phyloP scores from a whole-genome alignment of 1,140 invertebrate genomes.

The Paraescarpia echinospica region DNA sequence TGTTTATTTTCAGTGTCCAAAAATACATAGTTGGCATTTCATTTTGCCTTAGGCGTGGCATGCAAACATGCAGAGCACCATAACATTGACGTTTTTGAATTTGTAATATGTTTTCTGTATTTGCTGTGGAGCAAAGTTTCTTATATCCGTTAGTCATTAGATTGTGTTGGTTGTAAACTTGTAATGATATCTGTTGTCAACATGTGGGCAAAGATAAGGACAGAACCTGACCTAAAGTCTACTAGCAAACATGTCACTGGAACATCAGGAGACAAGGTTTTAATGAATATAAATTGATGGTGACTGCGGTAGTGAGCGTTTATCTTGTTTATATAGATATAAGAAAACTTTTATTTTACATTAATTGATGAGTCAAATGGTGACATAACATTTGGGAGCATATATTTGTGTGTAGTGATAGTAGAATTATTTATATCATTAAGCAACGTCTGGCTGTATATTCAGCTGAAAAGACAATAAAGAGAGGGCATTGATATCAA shows the following conservation, averaged over 20 bases:
- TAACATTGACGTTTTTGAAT: not conserved
- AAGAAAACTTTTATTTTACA: not conserved
- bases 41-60: not conserved
- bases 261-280: not conserved
- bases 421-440: not conserved
- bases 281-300: not conserved
- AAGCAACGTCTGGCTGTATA: not conserved
- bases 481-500: not conserved
- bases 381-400: not conserved
- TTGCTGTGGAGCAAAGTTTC: not conserved
- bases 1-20: not conserved
- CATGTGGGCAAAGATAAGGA: not conserved
- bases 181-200: not conserved
- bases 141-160: not conserved
- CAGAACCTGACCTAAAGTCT: not conserved
- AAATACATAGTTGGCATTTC: not conserved
- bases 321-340: not conserved
- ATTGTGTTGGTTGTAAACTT: not conserved
- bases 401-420: not conserved
- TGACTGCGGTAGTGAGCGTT: not conserved
- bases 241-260: not conserved
- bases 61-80: not conserved
- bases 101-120: not conserved
- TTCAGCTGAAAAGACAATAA: not conserved
- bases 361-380: too few species aligned